phyloP scores from a whole-genome alignment of 2,797 vertebrate species.

The Squalus acanthias region DNA sequence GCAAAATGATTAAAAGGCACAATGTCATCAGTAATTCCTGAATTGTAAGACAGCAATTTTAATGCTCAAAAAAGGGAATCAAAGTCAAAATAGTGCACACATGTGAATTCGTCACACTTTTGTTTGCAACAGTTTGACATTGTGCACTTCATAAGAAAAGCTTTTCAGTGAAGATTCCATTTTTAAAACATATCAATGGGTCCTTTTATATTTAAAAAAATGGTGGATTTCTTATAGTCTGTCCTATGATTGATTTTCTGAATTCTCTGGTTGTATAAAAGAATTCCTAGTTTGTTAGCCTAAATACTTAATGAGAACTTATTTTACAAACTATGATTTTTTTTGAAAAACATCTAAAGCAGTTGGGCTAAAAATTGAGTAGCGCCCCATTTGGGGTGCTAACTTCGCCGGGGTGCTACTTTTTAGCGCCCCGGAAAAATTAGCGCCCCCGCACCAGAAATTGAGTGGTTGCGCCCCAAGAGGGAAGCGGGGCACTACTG shows the following conservation, averaged over 20 bases:
- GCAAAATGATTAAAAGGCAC: background rate
- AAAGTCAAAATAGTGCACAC: background rate
- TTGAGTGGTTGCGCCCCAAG: no score
- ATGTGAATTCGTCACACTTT: background rate
- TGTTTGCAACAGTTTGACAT: background rate
- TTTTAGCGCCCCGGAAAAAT: no score
- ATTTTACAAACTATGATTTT: background rate
- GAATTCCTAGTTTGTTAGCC: background rate
- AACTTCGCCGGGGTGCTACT: no score
- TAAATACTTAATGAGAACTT: background rate
- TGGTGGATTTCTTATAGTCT: background rate
- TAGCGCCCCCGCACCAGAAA: no score
- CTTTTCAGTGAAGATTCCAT: background rate
- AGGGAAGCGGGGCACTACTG: no score
- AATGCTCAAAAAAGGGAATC: background rate
- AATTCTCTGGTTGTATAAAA: background rate
- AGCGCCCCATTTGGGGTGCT: no score
- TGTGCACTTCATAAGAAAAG: background rate
- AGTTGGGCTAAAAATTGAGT: no score
- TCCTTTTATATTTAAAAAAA: background rate
- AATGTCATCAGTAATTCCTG: background rate
- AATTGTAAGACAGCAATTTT: background rate
- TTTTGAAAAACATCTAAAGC: background rate
- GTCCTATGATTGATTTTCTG: background rate
- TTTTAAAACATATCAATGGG: background rate